Conservation (phyloP, 2,888 invertebrate genomes). For the Synergus itoensis region DNA sequence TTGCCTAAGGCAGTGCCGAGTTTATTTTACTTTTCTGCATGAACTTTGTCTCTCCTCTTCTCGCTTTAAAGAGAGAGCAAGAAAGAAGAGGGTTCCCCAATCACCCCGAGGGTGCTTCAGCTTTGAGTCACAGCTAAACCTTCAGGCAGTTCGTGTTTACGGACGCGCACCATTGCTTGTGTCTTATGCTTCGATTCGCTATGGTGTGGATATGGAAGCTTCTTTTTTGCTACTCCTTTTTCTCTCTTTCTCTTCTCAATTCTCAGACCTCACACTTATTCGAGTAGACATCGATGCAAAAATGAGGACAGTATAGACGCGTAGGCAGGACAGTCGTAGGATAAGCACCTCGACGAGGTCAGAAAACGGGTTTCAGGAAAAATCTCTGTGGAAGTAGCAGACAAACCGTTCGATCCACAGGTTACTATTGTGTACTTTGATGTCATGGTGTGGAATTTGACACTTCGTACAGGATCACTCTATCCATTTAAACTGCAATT, state of each 20-base stretch:
- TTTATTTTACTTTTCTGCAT: slow-evolving; percentile 40
- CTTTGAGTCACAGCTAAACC: slow-evolving; percentile 61
- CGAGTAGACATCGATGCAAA: slow-evolving; percentile 42
- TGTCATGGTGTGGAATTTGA: slow-evolving; percentile 34
- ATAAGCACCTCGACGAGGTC: slow-evolving; percentile 64
- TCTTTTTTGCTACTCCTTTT: slow-evolving; percentile 36
- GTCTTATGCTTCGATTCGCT: slow-evolving; percentile 34
- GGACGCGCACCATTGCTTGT: slow-evolving; percentile 47
- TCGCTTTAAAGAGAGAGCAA: slow-evolving; percentile 19
- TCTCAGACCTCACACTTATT: slow-evolving; percentile 16
- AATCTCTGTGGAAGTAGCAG: slow-evolving; percentile 60
- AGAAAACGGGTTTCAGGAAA: slow-evolving; percentile 71
- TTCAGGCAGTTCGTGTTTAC: slow-evolving; percentile 45
- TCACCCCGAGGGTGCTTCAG: slow-evolving; percentile 63
- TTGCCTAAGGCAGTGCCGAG: slow-evolving; percentile 50
- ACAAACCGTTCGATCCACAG: slow-evolving; percentile 48
- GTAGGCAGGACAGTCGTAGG: slow-evolving; percentile 60
- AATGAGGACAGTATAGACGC: slow-evolving; percentile 56
- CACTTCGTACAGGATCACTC: slow-evolving; percentile 2
- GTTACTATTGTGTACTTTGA: slow-evolving; percentile 33
- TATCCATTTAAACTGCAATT: not conserved
- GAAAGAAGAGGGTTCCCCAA: slow-evolving; percentile 63
- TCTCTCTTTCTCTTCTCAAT: slow-evolving; percentile 42
- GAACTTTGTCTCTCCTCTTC: slow-evolving; percentile 35
- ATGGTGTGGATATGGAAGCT: slow-evolving; percentile 14